Evolutionary conservation across 2,888 invertebrate species (phyloP).

Genomic region (Agrotis segetum): DNA sequence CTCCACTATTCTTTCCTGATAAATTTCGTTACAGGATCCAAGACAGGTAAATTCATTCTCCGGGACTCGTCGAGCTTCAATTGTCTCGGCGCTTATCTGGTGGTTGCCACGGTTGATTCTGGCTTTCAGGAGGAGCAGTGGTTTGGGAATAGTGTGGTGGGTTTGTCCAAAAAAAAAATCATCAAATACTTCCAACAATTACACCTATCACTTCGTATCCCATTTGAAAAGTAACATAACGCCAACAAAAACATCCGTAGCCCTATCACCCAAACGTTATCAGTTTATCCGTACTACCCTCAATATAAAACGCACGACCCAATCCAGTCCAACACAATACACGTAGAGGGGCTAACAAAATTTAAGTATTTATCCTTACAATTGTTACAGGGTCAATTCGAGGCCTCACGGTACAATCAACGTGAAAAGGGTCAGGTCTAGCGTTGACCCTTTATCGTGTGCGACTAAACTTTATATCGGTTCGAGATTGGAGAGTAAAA

Average conservation of each 20-base stretch:
- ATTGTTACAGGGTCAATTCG: conserved; percentile 59
- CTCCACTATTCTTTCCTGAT: too few species aligned
- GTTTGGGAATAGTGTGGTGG: too few species aligned
- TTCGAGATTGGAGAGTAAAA: conserved; percentile 24
- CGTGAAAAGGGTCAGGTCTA: conserved; percentile 64
- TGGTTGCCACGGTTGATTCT: too few species aligned
- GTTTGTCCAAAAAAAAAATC: too few species aligned
- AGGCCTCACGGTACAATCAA: conserved; percentile 58
- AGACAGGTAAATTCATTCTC: too few species aligned
- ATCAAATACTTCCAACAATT: too few species aligned
- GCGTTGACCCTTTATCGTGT: conserved; percentile 62
- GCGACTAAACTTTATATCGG: conserved; percentile 59
- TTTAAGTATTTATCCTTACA: conserved; percentile 64
- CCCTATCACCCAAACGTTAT: conserved; percentile 22
- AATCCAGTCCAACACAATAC: conserved; percentile 48
- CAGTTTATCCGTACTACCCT: conserved; percentile 12
- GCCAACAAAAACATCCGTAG: neutral
- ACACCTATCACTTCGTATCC: too few species aligned
- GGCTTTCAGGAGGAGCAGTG: too few species aligned
- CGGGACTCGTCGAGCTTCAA: too few species aligned
- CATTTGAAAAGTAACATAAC: neutral
- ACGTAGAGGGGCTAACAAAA: conserved; percentile 53
- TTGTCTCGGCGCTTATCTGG: too few species aligned
- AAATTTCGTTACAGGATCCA: too few species aligned
- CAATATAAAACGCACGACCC: conserved; percentile 24